Base-by-base conservation (phyloP, 2,888 invertebrate species). In the Ophonus ardosiacus region DNA sequence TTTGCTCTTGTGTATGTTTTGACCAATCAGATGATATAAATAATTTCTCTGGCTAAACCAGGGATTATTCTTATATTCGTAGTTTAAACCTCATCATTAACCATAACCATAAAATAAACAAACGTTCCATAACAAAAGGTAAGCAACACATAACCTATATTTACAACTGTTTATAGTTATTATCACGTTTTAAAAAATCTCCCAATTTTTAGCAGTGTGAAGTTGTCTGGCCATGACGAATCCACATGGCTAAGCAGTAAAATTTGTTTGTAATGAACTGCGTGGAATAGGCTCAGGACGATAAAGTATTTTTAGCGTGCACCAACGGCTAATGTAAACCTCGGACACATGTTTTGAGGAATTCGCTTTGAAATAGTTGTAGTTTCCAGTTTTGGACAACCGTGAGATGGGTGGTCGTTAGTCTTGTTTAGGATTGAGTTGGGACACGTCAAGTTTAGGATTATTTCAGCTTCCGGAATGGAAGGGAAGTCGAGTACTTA, bases 231-330 rank as follows among this genome's bases (percentile, higher is more conserved):
- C 43, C 17, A 15, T 74, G 71, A 13, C 40, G 40, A 74, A 74
- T 74, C 71, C 71, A 74, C 71, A 74, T 74, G 71, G 71, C 71
- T 13, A n/a, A 43, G 71, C 40, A 40, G 71, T 74, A 74, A 74
- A 74, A 74, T 74, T 74, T 74, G 71, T 74, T 74, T 74, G 71
- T 74, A 74, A 68, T 68, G 68, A 68, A 74, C 18, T 15, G 71
- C 5, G 10, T n/a, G 15, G 43, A 15, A 31, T 38, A 17, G 17
- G 59, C 59, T 13, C 10, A 17, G 59, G 59, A 17, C 15, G 59
- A 59, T 59, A 21, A 31, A 21, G 71, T 74, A 74, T 74, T 74
- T 74, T 74, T 74, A 74, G 71, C 40, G n/a, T 6, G 13, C 63
- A 38, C 68, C 31, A 74, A 43, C 71, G 0, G 71, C 43, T 74